A percentile compares a stretch with the other conserved stretches of the same genome.
Evolutionary conservation across 2,888 invertebrate genomes (phyloP).

Genomic region (Azorinus chamasolen): DNA sequence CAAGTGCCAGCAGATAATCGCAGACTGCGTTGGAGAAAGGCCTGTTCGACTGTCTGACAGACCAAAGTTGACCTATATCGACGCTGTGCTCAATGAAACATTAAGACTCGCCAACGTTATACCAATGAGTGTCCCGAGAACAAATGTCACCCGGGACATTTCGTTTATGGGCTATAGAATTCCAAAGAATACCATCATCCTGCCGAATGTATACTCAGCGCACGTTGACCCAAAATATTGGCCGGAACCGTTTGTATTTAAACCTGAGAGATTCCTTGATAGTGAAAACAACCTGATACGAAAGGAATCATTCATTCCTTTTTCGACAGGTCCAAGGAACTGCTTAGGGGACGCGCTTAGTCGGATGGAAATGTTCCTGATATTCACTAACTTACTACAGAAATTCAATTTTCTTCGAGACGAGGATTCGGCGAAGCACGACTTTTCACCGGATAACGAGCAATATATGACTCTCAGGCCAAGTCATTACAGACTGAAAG

Average conservation of each 20-base stretch:
- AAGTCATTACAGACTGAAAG: neutral
- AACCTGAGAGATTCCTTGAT: constrained; percentile 32
- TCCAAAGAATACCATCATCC: constrained; percentile 21
- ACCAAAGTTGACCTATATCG: constrained; percentile 13
- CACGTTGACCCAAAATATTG: constrained; percentile 23
- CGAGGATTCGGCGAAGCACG: neutral
- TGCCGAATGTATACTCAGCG: constrained; percentile 29
- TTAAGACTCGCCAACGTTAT: constrained; percentile 26
- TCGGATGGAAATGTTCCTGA: constrained; percentile 11
- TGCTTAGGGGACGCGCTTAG: constrained; percentile 8
- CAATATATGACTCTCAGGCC: constrained; percentile 5
- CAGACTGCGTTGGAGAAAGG: neutral
- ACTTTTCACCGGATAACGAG: neutral
- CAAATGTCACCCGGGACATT: constrained; percentile 7
- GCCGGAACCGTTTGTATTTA: constrained; percentile 24
- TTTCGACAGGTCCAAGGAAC: constrained; percentile 29
- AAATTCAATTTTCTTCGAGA: constrained; percentile 14
- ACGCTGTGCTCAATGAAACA: constrained; percentile 32
- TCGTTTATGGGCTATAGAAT: constrained; percentile 16
- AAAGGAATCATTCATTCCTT: constrained; percentile 27
- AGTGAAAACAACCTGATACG: constrained; percentile 7
- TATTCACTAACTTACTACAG: constrained; percentile 10
- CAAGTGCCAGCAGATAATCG: constrained; percentile 64
- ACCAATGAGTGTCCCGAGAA: constrained; percentile 28
- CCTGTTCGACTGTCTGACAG: constrained; percentile 14